Percentiles rank a stretch among this genome's conserved stretches.
Evolutionary conservation across 2,797 vertebrate species (phyloP).

Genomic region (Odontamblyopus rebecca): DNA sequence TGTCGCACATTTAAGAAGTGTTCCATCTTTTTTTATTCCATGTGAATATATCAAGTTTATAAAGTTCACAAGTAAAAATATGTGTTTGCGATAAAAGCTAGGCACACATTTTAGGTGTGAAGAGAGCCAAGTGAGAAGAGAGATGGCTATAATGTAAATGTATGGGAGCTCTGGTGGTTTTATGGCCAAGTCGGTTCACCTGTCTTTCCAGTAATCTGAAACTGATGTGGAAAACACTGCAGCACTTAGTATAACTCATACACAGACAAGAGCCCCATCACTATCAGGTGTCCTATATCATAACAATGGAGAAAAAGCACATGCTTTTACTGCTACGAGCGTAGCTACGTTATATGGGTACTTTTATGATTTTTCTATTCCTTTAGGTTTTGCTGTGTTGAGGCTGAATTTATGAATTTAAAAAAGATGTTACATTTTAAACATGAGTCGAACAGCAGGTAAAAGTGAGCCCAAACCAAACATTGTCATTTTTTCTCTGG

Average conservation of each 20-base stretch:
- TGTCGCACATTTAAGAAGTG: neutral
- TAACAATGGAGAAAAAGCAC: neutral
- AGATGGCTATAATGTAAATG: conserved; percentile 17
- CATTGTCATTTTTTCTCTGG: no score
- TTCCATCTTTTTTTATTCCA: neutral
- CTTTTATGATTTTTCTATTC: no score
- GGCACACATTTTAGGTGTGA: neutral
- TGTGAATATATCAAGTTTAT: conserved; percentile 8
- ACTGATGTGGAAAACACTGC: conserved; percentile 4
- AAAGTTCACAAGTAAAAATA: conserved; percentile 5
- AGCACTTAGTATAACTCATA: conserved; percentile 5
- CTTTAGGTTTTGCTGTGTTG: no score
- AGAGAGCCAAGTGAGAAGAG: conserved; percentile 8
- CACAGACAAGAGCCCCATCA: neutral
- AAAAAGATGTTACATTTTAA: no score
- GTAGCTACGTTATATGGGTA: no score
- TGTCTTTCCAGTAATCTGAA: conserved; percentile 10
- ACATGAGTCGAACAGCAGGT: neutral
- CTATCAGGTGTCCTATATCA: conserved; percentile 3
- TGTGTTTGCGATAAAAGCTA: conserved; percentile 14
- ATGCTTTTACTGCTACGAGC: neutral
- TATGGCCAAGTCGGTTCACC: neutral
- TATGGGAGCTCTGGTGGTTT: neutral
- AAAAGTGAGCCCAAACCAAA: neutral
- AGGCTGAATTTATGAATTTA: no score